These are phyloP conservation scores for Porites cylindrica DNA, from an alignment of 92 coral and sea anemone genomes.

Conservation along the genomic window DNA sequence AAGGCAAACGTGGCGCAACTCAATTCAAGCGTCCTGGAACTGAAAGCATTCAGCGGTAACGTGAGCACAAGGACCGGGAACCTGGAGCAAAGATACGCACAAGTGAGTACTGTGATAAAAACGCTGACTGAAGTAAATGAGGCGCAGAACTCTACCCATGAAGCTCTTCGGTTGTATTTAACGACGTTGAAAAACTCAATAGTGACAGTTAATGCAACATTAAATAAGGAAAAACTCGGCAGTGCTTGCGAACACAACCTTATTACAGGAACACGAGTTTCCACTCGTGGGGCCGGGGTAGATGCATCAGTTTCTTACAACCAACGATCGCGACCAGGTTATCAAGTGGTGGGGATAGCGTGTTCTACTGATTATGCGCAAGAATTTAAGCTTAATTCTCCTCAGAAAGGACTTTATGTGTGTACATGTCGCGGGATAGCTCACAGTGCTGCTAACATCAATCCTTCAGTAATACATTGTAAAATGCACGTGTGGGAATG, in stretches of 20 bases:
- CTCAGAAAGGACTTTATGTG: background rate
- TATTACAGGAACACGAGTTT: background rate
- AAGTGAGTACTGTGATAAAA: constrained; percentile 5
- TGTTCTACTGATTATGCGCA: constrained; percentile 9
- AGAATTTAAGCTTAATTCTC: background rate
- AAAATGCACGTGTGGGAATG: constrained; percentile 16
- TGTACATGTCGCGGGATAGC: constrained; percentile 3
- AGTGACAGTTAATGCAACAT: constrained; percentile 5
- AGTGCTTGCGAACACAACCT: background rate
- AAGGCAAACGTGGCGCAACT: constrained; percentile 3
- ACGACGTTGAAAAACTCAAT: background rate
- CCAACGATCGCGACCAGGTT: background rate
- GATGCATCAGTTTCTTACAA: background rate
- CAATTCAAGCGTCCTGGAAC: background rate
- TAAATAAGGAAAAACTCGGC: background rate
- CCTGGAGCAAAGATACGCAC: constrained; percentile 21
- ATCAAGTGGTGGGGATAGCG: constrained; percentile 14
- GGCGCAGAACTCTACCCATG: constrained; percentile 19
- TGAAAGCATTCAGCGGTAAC: background rate
- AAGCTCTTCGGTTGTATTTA: background rate
- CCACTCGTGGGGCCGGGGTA: background rate
- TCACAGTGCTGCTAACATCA: background rate
- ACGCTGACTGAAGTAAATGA: background rate
- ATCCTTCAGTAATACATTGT: background rate
- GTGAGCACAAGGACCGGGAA: background rate